Conservation (phyloP, 2,797 vertebrate species). For the Lagodon rhomboides region DNA sequence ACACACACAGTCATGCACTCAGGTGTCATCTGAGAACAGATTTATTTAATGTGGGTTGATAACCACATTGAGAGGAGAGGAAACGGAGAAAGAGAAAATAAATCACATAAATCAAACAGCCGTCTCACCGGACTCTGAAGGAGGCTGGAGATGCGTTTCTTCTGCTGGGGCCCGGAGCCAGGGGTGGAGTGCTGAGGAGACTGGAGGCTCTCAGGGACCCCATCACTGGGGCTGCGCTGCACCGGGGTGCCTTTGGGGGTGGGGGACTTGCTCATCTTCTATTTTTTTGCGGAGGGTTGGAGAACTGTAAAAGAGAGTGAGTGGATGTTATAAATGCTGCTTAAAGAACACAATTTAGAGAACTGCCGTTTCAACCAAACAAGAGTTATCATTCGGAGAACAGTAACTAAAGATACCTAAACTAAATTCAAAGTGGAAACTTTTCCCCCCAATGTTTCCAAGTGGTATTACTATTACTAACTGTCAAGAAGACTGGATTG, state of each 20-base stretch:
- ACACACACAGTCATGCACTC: slow-evolving; percentile 9
- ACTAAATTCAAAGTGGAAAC: too few species aligned
- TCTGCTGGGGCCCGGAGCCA: slow-evolving; percentile 89
- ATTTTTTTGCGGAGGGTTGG: slow-evolving; percentile 33
- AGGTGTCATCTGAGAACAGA: slow-evolving; percentile 67
- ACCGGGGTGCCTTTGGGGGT: slow-evolving; percentile 86
- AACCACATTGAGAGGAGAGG: slow-evolving; percentile 65
- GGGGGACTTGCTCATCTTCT: slow-evolving; percentile 89
- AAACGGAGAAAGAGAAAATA: slow-evolving; percentile 7
- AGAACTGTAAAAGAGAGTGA: slow-evolving; percentile 45
- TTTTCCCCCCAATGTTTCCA: too few species aligned
- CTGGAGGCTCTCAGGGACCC: slow-evolving; percentile 84
- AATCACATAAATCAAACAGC: neutral
- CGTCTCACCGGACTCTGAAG: slow-evolving; percentile 94
- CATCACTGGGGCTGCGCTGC: slow-evolving; percentile 88
- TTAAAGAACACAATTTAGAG: neutral
- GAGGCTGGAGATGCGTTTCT: slow-evolving; percentile 93
- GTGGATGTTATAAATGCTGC: neutral
- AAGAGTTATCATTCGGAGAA: neutral
- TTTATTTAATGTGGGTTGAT: slow-evolving; percentile 68
- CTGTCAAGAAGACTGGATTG: too few species aligned
- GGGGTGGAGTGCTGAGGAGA: slow-evolving; percentile 88
- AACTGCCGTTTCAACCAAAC: neutral
- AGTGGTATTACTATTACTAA: too few species aligned
- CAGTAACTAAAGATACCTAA: too few species aligned